Evolutionary conservation across 2,888 invertebrate species (phyloP).

Genomic region (Mesorhabditis sp.): DNA sequence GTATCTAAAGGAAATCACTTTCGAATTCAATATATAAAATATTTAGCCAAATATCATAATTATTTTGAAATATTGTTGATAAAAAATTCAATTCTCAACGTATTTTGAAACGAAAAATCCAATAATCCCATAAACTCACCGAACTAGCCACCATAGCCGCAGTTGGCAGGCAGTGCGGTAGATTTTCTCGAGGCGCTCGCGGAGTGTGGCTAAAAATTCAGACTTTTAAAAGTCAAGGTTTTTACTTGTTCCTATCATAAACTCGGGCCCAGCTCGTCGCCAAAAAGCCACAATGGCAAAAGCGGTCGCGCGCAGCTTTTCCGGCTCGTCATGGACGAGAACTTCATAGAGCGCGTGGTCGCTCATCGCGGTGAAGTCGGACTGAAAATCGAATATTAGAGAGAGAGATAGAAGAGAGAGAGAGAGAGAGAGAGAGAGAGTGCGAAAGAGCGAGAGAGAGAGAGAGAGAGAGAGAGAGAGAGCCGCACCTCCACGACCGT

Average conservation of each 20-base stretch:
- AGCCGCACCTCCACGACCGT: conserved; percentile 15
- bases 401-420: neutral
- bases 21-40: neutral
- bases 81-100: too few relatives aligned
- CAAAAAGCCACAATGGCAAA: conserved; percentile 49
- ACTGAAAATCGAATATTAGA: conserved; percentile 18
- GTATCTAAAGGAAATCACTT: conserved; percentile 61
- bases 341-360: conserved; percentile 38
- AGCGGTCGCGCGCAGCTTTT: conserved; percentile 40
- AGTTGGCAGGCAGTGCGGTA: conserved; percentile 59
- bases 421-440: neutral
- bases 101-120: neutral
- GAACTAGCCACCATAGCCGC: conserved; percentile 66
- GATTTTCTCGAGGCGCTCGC: conserved; percentile 60
- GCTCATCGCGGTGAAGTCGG: conserved; percentile 26
- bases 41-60: neutral
- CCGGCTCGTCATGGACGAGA: conserved; percentile 39
- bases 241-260: conserved; percentile 41
- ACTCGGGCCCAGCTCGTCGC: conserved; percentile 36
- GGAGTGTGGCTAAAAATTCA: conserved; percentile 56
- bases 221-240: neutral
- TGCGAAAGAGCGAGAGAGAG: too few relatives aligned
- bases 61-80: too few relatives aligned
- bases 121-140: conserved; percentile 59
- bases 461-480: too few relatives aligned